Evolutionary conservation across 2,888 invertebrate genomes (phyloP).

Genomic region (Miltochrista miniata): DNA sequence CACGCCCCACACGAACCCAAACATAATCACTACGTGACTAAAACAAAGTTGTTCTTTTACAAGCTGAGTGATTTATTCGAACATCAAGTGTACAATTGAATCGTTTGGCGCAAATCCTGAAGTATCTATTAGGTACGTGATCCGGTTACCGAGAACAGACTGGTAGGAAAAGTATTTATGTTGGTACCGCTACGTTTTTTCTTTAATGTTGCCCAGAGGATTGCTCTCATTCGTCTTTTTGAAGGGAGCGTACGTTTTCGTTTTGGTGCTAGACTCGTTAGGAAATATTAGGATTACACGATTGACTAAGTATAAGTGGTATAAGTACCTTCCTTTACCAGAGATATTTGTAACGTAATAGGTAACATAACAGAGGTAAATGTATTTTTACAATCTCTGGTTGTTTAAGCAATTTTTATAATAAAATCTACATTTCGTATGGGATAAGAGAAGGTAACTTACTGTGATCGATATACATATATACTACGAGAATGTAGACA

Average conservation of each 20-base stretch:
- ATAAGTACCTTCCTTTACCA: too few species aligned
- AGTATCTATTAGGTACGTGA: slow-evolving; percentile 71
- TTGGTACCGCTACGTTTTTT: slow-evolving; percentile 25
- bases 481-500: too few species aligned
- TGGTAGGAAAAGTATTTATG: slow-evolving; percentile 47
- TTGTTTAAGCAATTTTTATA: too few species aligned
- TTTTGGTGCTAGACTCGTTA: slow-evolving; percentile 1
- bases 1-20: slow-evolving; percentile 21
- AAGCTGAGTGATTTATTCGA: slow-evolving; percentile 60
- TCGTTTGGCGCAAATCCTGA: slow-evolving; percentile 58
- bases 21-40: slow-evolving; percentile 52
- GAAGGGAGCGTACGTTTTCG: slow-evolving; percentile 10
- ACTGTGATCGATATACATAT: too few species aligned
- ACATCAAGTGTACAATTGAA: slow-evolving; percentile 67
- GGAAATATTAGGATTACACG: neutral
- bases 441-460: too few species aligned
- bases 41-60: slow-evolving; percentile 38
- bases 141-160: slow-evolving; percentile 39
- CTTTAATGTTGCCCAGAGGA: slow-evolving; percentile 42
- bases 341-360: too few species aligned
- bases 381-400: too few species aligned
- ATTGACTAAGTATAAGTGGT: too few species aligned
- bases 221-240: slow-evolving; percentile 37
- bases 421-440: too few species aligned
- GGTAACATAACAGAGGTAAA: too few species aligned